Conservation (phyloP, 2,113 vertebrate species). For the Xenopus laevis region DNA sequence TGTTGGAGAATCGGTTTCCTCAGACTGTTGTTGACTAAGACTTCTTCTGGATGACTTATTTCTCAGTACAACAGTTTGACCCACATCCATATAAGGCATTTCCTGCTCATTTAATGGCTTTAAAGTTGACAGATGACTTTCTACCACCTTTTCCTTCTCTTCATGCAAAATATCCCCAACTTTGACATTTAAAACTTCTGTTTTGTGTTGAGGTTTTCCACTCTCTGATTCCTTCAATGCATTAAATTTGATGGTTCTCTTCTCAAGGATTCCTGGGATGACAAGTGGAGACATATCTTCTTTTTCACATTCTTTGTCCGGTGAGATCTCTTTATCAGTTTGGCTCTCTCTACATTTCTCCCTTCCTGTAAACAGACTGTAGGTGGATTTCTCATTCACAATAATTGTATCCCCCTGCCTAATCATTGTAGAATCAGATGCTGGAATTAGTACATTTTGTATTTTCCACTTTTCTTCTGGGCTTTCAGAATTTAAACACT, state of each 20-base stretch:
- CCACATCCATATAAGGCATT: slow-evolving; percentile 37
- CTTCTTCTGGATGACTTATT: slow-evolving; percentile 48
- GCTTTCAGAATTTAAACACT: slow-evolving; percentile 61
- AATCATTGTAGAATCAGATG: slow-evolving; percentile 54
- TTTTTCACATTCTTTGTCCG: slow-evolving; percentile 18
- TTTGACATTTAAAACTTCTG: slow-evolving; percentile 39
- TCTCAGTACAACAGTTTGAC: slow-evolving; percentile 56
- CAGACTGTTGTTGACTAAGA: slow-evolving; percentile 36
- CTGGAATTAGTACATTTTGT: slow-evolving; percentile 44
- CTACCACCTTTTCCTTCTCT: slow-evolving; percentile 5
- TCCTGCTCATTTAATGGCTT: slow-evolving; percentile 50
- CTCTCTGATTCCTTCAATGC: slow-evolving; percentile 45
- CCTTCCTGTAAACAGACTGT: slow-evolving; percentile 61
- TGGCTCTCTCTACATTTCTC: slow-evolving; percentile 53
- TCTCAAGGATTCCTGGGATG: slow-evolving; percentile 48
- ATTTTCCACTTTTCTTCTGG: slow-evolving; percentile 63
- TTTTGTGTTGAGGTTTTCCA: slow-evolving; percentile 29
- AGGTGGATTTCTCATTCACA: slow-evolving; percentile 52
- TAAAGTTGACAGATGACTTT: background rate
- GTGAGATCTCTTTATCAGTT: background rate
- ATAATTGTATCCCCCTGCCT: slow-evolving; percentile 57
- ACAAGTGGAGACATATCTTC: slow-evolving; percentile 44
- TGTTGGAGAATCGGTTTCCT: slow-evolving; percentile 63
- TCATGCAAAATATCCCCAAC: slow-evolving; percentile 22
- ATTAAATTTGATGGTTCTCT: slow-evolving; percentile 48